Base-by-base conservation (phyloP, 2,113 vertebrate genomes). In the Pollimyrus isidori region DNA sequence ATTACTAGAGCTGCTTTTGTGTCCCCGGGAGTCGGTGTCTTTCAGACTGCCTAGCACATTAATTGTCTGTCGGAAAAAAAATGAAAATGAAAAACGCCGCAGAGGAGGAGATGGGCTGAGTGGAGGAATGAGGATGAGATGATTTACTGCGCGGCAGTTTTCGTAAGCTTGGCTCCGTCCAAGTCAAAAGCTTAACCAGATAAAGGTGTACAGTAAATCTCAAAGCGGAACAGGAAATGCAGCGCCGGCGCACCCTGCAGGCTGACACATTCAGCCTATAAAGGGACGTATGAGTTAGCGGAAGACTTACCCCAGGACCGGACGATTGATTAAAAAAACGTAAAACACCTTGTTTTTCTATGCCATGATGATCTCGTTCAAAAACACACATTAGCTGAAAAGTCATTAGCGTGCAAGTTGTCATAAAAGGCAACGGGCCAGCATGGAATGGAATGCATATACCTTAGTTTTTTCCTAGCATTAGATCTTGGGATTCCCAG, bases 31-130 rank as follows among this genome's bases (percentile, higher is more conserved):
- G 42, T 80, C 73, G 17, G 30, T 17, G 39, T 35, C 17, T 42
- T 35, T 73, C 30, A 80, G 11, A 42, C 42, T 19, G 17, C 17
- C 35, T 23, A 85, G 48, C 83, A 50, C 9, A 80, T 17, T 35
- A 35, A 35, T 35, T 39, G 69, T 10, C 62, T 10, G 23, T 85
- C 21, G 48, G 19, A 48, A 85, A 49, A 48, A 84, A 30, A 30
- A 50, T 23, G 30, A n/a, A 23, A 49, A 7, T 39, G 15, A 26
- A 69, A 76, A 17, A 76, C 91, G 91, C 91, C 91, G 23, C 90
- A 90, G 86, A 85, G 90, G 92, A 65, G 7, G 62, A 26, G 62
- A 69, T 30, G n/a, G 3, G 92, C 94, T 94, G 93, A 93, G 93
- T 94, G 93, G 89, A 94, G 73, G 73, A 80, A 80, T 80, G 35